These are phyloP conservation scores for Dolichoris vasculosae DNA, from an alignment of 1,140 invertebrate genomes.

Conservation along the genomic window DNA sequence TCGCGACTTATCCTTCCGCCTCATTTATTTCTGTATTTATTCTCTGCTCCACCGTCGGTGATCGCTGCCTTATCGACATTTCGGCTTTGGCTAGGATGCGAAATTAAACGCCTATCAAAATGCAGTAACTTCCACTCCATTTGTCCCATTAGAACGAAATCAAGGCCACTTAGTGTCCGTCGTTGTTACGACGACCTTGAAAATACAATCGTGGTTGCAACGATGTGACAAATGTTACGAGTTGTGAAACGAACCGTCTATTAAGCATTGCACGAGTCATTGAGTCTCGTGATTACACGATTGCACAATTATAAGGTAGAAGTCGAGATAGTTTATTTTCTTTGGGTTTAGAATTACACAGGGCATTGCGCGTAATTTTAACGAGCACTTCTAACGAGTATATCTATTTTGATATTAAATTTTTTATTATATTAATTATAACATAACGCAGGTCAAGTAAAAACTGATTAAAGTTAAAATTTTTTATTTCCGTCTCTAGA, in stretches of 20 bases:
- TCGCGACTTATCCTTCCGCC: no score
- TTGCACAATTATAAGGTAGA: neutral
- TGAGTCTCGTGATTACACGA: neutral
- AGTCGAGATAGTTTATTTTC: neutral
- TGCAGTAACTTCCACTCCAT: constrained; percentile 67
- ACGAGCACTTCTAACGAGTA: no score
- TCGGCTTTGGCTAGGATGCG: constrained; percentile 13
- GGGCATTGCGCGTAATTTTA: no score
- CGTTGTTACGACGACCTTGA: neutral
- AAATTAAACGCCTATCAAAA: constrained; percentile 67
- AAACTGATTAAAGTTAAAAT: no score
- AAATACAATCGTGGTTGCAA: neutral
- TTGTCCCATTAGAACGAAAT: constrained; percentile 69
- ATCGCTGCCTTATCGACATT: neutral
- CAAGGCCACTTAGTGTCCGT: constrained; percentile 61
- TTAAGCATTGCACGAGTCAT: neutral
- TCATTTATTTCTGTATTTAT: no score
- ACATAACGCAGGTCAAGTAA: no score
- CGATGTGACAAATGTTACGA: neutral
- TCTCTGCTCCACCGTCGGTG: neutral
- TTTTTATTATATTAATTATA: no score
- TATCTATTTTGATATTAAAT: no score
- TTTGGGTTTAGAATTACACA: no score
- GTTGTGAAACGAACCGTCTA: neutral
- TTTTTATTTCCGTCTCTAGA: no score